Evolutionary conservation across 1,140 invertebrate species (phyloP).

Genomic region (Periplaneta americana): DNA sequence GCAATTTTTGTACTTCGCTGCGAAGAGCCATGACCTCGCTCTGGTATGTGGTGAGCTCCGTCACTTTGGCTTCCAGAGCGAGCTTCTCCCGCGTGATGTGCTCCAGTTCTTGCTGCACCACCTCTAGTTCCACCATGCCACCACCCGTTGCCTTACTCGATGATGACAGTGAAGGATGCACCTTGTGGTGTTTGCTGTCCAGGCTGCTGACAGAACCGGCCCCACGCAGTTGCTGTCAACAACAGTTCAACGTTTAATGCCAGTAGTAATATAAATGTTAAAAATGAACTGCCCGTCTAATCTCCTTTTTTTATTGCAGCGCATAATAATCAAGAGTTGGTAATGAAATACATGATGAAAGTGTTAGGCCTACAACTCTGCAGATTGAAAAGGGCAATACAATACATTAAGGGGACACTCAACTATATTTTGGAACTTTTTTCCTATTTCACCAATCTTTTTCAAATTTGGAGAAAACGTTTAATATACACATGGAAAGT

Average conservation of each 20-base stretch:
- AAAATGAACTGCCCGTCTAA: too few relatives aligned
- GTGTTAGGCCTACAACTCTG: too few relatives aligned
- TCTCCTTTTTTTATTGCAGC: too few relatives aligned
- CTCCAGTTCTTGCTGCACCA: conserved; percentile 40
- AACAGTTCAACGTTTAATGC: neutral
- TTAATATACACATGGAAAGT: too few relatives aligned
- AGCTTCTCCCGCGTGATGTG: conserved; percentile 45
- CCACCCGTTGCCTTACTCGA: conserved; percentile 37
- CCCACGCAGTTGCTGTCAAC: conserved; percentile 32
- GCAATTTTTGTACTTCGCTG: conserved; percentile 43
- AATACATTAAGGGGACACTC: too few relatives aligned
- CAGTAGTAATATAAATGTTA: too few relatives aligned
- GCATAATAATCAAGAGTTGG: too few relatives aligned
- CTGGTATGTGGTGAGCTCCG: conserved; percentile 41
- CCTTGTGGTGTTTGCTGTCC: conserved; percentile 47
- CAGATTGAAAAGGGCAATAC: too few relatives aligned
- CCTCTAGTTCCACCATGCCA: conserved; percentile 40
- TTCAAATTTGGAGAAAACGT: too few relatives aligned
- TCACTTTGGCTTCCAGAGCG: conserved; percentile 43
- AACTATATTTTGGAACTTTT: too few relatives aligned
- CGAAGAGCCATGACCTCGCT: conserved; percentile 41
- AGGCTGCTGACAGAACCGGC: conserved; percentile 46
- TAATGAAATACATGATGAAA: too few relatives aligned
- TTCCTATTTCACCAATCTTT: too few relatives aligned
- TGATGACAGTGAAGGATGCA: conserved; percentile 40